Base-by-base conservation (phyloP, 1,140 invertebrate genomes). In the Heliconius melpomene region DNA sequence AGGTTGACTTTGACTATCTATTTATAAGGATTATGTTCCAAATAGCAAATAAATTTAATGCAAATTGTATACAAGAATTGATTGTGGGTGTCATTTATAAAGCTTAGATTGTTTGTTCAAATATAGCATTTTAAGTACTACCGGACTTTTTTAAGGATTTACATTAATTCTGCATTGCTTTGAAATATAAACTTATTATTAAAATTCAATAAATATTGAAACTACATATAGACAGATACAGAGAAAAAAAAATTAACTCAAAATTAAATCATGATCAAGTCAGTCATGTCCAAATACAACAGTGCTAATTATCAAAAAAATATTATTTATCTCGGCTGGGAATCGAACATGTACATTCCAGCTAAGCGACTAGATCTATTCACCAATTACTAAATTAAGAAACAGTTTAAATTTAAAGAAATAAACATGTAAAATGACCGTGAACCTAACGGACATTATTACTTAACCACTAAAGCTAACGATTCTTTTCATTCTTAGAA, bases 361-460 rank as follows among this genome's bases (percentile, higher is more conserved):
- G n/a, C n/a, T 60, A 20, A 57, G n/a, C 54, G 3, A 2, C 18
- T 8, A 20, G 5, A 52, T 7, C 50, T 18, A 8, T 52, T 52
- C 7, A 6, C 18, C 50, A 7, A 20, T 52, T 52, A 20, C 18
- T 52, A 52, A 52, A 52, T 52, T 52, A 52, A 52, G 50, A 52
- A 52, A 52, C 16, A 20, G 20, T 23, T 57, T 57, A 23, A 57
- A n/a, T 8, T 57, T 23, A 2, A 7, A 9, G 9, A 7, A n/a
- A 9, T n/a, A 57, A 66, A 66, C 60, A 66, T 29, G 79, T 78
- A 79, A 83, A 79, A 18, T 80, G 84, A 80, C 83, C 85, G 38
- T 86, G 85, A 86, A 83, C 82, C 82, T 82, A 83, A 74, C 79
- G 73, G 73, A 82, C 77, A 54, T 77, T 60, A 79, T 86, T 81